Percentiles rank a stretch among this genome's conserved stretches.
Conservation (phyloP, 2,797 vertebrate genomes). For the Poecile montanus region DNA sequence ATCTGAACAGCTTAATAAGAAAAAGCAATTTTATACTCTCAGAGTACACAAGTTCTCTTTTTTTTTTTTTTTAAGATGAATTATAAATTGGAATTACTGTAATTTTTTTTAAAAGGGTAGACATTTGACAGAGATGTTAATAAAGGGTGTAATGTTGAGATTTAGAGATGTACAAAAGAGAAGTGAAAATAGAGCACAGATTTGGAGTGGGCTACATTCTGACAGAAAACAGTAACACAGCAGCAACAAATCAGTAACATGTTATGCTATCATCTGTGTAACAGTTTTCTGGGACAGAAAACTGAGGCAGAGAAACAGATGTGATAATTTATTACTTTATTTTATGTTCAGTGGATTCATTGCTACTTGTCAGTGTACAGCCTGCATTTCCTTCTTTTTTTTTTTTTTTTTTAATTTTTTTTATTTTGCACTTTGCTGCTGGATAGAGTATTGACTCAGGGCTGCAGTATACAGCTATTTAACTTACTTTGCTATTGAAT, state of each 20-base stretch:
- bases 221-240: constrained; percentile 19
- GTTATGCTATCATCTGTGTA: neutral
- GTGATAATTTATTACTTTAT: constrained; percentile 30
- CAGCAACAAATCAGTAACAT: constrained; percentile 13
- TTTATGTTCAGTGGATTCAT: constrained; percentile 2
- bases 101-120: constrained; percentile 2
- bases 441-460: neutral
- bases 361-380: neutral
- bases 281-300: constrained; percentile 28
- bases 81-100: constrained; percentile 11
- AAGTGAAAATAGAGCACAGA: constrained; percentile 13
- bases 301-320: constrained; percentile 42
- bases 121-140: neutral
- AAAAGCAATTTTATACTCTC: constrained; percentile 10
- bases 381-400: neutral
- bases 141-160: neutral
- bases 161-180: neutral
- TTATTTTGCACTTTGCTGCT: neutral
- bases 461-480: neutral
- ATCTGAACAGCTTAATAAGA: neutral
- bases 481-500: neutral
- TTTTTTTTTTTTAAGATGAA: neutral
- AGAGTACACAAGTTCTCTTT: neutral
- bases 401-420: neutral
- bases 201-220: neutral